These are phyloP conservation scores for Alviniconcha marisindica DNA, from an alignment of 1,140 invertebrate species.

Conservation along the genomic window DNA sequence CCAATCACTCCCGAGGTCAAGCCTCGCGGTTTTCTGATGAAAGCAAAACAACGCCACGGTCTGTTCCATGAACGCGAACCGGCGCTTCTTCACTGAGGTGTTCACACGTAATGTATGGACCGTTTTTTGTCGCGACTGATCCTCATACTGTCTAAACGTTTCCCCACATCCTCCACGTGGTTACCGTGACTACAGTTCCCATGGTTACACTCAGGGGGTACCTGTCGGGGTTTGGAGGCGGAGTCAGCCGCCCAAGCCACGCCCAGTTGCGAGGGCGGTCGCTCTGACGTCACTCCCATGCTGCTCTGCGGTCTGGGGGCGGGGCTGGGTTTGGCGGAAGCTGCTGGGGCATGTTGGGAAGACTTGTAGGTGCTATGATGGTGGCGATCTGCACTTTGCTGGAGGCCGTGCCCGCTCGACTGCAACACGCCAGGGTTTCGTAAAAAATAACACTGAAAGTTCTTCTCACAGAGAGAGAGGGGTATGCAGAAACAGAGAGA, in stretches of 20 bases:
- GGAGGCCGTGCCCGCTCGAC: neutral
- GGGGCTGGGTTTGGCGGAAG: neutral
- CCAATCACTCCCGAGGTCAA: too few species aligned
- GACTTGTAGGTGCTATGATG: neutral
- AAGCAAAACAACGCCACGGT: too few species aligned
- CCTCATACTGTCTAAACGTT: neutral
- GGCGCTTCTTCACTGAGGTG: too few species aligned
- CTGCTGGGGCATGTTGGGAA: constrained; percentile 20
- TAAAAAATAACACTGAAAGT: neutral
- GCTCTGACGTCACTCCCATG: constrained; percentile 38
- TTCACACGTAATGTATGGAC: constrained; percentile 8
- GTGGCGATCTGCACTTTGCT: too few species aligned
- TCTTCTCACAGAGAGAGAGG: neutral
- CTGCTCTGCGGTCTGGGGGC: constrained; percentile 14
- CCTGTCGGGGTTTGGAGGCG: neutral
- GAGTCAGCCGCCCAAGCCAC: constrained; percentile 36
- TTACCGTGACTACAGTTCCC: neutral
- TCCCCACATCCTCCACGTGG: neutral
- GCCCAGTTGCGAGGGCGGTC: constrained; percentile 40
- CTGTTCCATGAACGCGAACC: too few species aligned
- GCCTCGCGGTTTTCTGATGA: too few species aligned
- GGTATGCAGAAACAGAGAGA: neutral
- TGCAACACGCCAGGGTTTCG: neutral
- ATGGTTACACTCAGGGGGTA: constrained; percentile 19
- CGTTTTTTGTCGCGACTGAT: neutral